Conservation (phyloP, 1,140 invertebrate species). For the Drosophila nikananu region DNA sequence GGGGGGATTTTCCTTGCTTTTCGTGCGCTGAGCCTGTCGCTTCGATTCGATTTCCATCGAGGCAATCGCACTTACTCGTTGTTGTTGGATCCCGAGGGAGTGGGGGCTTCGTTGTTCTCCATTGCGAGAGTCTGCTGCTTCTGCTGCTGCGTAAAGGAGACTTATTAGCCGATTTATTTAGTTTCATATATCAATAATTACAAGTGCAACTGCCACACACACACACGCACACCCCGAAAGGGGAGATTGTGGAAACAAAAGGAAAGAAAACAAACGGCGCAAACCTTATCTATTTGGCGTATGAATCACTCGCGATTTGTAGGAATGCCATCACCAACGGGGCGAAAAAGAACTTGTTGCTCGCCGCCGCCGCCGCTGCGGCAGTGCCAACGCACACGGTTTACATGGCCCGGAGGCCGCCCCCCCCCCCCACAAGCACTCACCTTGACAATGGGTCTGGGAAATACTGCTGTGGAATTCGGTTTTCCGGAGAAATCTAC, state of each 20-base stretch:
- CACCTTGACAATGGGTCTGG: constrained; percentile 44
- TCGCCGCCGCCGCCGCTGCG: constrained; percentile 9
- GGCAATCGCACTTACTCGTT: constrained; percentile 66
- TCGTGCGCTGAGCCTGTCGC: constrained; percentile 39
- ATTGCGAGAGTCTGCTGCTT: constrained; percentile 40
- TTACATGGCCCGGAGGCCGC: constrained; percentile 34
- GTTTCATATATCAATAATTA: neutral
- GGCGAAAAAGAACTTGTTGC: constrained; percentile 69
- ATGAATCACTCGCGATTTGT: constrained; percentile 46
- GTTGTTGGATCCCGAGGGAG: constrained; percentile 70
- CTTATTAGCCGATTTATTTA: constrained; percentile 25
- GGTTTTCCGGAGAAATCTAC: constrained; percentile 26
- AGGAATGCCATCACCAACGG: constrained; percentile 52
- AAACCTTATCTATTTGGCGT: constrained; percentile 62
- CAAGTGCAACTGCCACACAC: constrained; percentile 11
- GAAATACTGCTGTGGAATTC: constrained; percentile 25
- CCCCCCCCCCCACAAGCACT: constrained; percentile 22
- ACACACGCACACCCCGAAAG: constrained; percentile 8
- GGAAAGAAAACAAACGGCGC: constrained; percentile 27
- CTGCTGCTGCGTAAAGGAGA: constrained; percentile 1
- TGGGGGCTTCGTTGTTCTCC: constrained; percentile 74
- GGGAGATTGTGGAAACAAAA: constrained; percentile 30
- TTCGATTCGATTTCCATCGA: constrained; percentile 14
- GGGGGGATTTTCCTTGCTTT: constrained; percentile 28
- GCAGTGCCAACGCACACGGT: constrained; percentile 58